A percentile compares a stretch with the other conserved stretches of the same genome.
These are phyloP conservation scores for Lysiphlebus fabarum DNA, from an alignment of 1,140 invertebrate genomes.

Conservation along the genomic window DNA sequence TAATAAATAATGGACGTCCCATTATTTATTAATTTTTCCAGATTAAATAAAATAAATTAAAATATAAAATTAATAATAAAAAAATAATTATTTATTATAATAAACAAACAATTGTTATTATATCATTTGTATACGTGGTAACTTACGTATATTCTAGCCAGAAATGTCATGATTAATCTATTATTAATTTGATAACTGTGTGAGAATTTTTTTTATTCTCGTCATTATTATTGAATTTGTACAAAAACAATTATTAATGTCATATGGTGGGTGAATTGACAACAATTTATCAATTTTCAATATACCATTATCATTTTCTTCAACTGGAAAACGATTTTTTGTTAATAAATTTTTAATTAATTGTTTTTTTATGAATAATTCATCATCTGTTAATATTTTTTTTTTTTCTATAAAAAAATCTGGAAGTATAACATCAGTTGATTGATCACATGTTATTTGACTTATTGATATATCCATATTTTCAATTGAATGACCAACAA, in stretches of 20 bases:
- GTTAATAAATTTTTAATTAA: slow-evolving; percentile 36
- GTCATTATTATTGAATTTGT: slow-evolving; percentile 43
- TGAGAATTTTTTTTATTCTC: slow-evolving; percentile 41
- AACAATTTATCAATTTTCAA: slow-evolving; percentile 40
- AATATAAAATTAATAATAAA: too few relatives aligned
- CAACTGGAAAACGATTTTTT: slow-evolving; percentile 44
- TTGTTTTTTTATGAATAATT: slow-evolving; percentile 33
- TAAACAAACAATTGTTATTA: too few relatives aligned
- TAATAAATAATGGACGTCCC: too few relatives aligned
- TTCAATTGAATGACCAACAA: slow-evolving; percentile 40
- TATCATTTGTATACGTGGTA: too few relatives aligned
- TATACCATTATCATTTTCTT: slow-evolving; percentile 34
- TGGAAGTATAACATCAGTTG: slow-evolving; percentile 27
- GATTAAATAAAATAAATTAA: too few relatives aligned
- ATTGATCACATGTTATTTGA: slow-evolving; percentile 24
- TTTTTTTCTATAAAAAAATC: slow-evolving; percentile 38
- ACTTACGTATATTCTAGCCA: too few relatives aligned
- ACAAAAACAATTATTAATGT: slow-evolving; percentile 40
- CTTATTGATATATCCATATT: slow-evolving; percentile 36
- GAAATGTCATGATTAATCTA: too few relatives aligned
- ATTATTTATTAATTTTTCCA: too few relatives aligned
- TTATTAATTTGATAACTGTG: too few relatives aligned
- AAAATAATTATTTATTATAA: too few relatives aligned
- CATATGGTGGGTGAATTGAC: slow-evolving; percentile 47
- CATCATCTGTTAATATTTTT: slow-evolving; percentile 27